Base-by-base conservation (phyloP, 2,113 vertebrate species). In the Marmota flaviventris region DNA sequence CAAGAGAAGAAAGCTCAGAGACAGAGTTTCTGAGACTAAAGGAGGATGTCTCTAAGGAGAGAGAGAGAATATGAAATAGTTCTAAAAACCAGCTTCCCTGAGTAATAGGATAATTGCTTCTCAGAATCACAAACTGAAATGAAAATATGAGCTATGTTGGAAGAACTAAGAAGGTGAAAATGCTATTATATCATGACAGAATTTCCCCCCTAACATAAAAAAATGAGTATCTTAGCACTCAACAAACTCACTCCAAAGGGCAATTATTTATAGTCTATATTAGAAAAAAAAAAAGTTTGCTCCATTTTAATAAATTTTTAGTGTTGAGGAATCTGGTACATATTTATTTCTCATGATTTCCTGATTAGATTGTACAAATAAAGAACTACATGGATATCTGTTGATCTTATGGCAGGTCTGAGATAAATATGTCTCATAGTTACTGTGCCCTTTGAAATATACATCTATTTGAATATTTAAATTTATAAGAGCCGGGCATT, bases 1-100 rank as follows among this genome's bases (percentile, higher is more conserved):
- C 89, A 96, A 95, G 37, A 56, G 25, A 70, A 96, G 76, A 95
- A 78, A 84, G 56, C 51, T 93, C 93, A 97, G 69, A 73, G 69
- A 96, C 3, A 4, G 39, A 79, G 75, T 48, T 56, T 63, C 48
- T 75, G 78, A 94, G 13, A 90, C 91, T 90, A 91, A 92, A 61
- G 37, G 53, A 91, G 24, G 53, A 58, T 63, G 2, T 82, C n/a
- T 95, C 65, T 63, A 37, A 91, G 73, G 65, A 48, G 67, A 91
- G 17, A 81, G 39, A 45, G 51, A 89, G 56, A 87, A 76, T 75
- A 29, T 69, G 53, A 93, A 65, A 95, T 77, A 92, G 42, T 72
- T 96, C 58, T 90, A 53, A 92, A 18, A 87, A 37, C 48, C 14
- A 22, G 22, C 42, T 93, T 79, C 20, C 42, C 45, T 76, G 18